Conservation (phyloP, 1,140 invertebrate genomes). For the Akabosia matsudoensis region DNA sequence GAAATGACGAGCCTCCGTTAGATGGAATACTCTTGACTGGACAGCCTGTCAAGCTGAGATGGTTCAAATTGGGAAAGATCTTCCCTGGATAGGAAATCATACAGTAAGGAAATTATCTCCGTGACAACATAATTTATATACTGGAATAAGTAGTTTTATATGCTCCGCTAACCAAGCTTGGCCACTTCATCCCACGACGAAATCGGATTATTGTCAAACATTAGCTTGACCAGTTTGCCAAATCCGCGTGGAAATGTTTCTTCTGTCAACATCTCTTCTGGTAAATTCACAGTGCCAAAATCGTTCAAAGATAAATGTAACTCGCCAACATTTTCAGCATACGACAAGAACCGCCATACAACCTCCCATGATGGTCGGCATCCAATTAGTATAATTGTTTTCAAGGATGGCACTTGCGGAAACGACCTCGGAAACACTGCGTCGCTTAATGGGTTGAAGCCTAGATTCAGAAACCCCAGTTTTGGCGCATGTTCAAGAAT, state of each 20-base stretch:
- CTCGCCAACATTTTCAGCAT: neutral
- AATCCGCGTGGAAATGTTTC: neutral
- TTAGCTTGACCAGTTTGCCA: neutral
- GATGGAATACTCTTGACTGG: neutral
- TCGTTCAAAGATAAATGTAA: neutral
- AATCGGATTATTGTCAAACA: slow-evolving; percentile 7
- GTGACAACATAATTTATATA: neutral
- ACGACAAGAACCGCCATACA: neutral
- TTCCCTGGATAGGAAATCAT: neutral
- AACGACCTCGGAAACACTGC: no score
- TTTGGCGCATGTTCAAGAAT: neutral
- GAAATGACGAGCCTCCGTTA: neutral
- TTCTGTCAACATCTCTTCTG: neutral
- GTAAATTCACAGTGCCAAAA: neutral
- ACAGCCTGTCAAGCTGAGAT: slow-evolving; percentile 2
- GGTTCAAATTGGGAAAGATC: neutral
- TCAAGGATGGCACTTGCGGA: neutral
- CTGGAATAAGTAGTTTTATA: neutral
- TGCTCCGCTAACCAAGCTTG: neutral
- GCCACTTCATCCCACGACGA: neutral
- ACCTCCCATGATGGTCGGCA: neutral
- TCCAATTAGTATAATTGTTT: neutral
- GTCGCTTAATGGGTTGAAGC: neutral
- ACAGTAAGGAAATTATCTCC: neutral
- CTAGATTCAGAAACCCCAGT: neutral